Evolutionary conservation across 2,113 vertebrate genomes (phyloP), one percentile per base, ranked within the genome.

Genomic region (Gymnarchus niloticus): DNA sequence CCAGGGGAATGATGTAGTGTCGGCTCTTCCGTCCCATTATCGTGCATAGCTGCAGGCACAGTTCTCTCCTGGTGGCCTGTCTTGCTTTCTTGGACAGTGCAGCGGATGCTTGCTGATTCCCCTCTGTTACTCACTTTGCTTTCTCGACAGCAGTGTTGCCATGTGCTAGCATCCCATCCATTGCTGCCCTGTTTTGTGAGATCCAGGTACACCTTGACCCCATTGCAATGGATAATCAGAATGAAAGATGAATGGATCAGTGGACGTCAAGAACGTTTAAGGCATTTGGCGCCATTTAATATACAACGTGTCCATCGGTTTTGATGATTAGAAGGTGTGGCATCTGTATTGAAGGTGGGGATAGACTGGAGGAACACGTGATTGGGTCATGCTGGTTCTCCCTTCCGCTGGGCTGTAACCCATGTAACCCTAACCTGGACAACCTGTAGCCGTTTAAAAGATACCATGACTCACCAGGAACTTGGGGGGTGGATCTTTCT

Each of bases 381-480:
- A 92, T 91, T 89, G 89, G 88, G 84, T 90, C 91, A 88, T 88
- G 87, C 87, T 92, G 76, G 57, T 81, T 92, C 85, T 73, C 65
- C 65, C 65, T 17, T 28, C 84, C 90, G 54, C 51, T 91, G 88
- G 90, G 90, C 87, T 56, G 25, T 48, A 69, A 25, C 88, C 61
- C 89, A 87, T n/a, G n/a, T n/a, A n/a, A n/a, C n/a, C n/a, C n/a
- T n/a, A n/a, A n/a, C n/a, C n/a, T n/a, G n/a, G n/a, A n/a, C n/a
- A n/a, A n/a, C n/a, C n/a, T n/a, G n/a, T 91, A 92, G 91, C 91
- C 93, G 94, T 90, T 93, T 90, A 88, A 94, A 84, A 93, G 88
- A 95, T 93, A 92, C 87, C 86, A 82, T 85, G 61, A 83, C 86
- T 84, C 88, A 87, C 88, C 33, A 4, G 73, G 80, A 23, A 85